Conservation (phyloP, 2,888 invertebrate genomes). For the Schizaphis graminum region DNA sequence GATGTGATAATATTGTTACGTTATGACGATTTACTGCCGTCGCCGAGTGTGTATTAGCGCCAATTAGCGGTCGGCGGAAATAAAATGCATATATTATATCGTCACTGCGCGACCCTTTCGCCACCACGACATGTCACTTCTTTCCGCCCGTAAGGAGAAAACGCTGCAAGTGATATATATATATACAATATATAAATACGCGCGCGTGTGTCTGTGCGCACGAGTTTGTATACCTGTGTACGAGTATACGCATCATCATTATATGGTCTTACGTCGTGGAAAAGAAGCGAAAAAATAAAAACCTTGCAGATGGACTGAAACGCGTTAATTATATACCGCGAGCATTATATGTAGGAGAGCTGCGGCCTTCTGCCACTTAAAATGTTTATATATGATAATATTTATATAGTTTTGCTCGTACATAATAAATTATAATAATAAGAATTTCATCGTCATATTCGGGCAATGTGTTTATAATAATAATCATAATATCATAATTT, state of each 20-base stretch:
- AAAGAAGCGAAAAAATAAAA: conserved; percentile 14
- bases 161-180: background rate
- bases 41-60: conserved; percentile 55
- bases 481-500: background rate
- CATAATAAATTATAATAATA: background rate
- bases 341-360: background rate
- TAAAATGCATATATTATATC: conserved; percentile 38
- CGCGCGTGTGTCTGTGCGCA: background rate
- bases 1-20: background rate
- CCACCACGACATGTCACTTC: background rate
- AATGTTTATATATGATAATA: background rate
- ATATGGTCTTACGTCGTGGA: conserved; percentile 2
- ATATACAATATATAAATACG: background rate
- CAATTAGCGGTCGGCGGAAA: conserved; percentile 60
- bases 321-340: conserved; percentile 30
- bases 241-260: background rate
- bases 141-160: background rate
- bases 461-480: background rate
- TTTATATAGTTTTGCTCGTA: conserved; percentile 15
- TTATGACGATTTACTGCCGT: conserved; percentile 54
- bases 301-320: conserved; percentile 32
- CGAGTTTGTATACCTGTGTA: background rate
- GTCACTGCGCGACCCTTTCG: background rate
- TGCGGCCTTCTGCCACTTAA: background rate
- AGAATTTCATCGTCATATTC: background rate